Evolutionary conservation across 2,797 vertebrate genomes (phyloP).

Genomic region (Bryconaethiops microstoma): DNA sequence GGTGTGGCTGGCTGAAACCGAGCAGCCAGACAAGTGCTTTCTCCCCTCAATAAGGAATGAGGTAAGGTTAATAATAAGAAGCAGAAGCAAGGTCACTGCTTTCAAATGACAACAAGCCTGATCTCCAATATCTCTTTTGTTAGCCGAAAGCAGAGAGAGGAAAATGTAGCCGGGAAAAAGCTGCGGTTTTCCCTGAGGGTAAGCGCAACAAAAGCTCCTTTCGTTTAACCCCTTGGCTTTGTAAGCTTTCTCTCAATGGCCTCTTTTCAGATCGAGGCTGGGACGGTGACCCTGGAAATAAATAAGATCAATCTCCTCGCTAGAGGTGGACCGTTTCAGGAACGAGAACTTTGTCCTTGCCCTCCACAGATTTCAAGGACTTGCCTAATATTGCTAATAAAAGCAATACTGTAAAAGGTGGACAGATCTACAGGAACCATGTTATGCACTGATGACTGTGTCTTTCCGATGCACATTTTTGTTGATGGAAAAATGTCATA

Average conservation of each 20-base stretch:
- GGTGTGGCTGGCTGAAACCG: slow-evolving; percentile 52
- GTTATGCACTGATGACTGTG: neutral
- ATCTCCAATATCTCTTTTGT: slow-evolving; percentile 64
- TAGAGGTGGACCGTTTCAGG: slow-evolving; percentile 34
- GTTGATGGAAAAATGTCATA: neutral
- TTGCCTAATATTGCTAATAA: neutral
- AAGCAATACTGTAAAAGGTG: neutral
- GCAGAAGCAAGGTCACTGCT: slow-evolving; percentile 60
- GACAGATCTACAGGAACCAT: slow-evolving; percentile 7
- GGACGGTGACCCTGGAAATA: slow-evolving; percentile 52
- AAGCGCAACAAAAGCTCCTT: slow-evolving; percentile 50
- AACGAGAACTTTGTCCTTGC: slow-evolving; percentile 35
- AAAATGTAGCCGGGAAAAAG: slow-evolving; percentile 45
- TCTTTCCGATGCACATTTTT: neutral
- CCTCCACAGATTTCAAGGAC: slow-evolving; percentile 19
- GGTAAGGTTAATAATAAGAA: slow-evolving; percentile 57
- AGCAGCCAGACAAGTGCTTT: slow-evolving; percentile 54
- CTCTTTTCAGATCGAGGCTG: slow-evolving; percentile 55
- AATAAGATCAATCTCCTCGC: slow-evolving; percentile 54
- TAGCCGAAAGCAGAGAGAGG: slow-evolving; percentile 31
- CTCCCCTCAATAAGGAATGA: slow-evolving; percentile 50
- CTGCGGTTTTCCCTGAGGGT: slow-evolving; percentile 48
- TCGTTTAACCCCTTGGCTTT: slow-evolving; percentile 62
- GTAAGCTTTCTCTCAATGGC: slow-evolving; percentile 57
- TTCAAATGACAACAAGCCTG: slow-evolving; percentile 56